These are phyloP conservation scores for Novumbra hubbsi DNA, from an alignment of 2,797 vertebrate species.

Conservation along the genomic window DNA sequence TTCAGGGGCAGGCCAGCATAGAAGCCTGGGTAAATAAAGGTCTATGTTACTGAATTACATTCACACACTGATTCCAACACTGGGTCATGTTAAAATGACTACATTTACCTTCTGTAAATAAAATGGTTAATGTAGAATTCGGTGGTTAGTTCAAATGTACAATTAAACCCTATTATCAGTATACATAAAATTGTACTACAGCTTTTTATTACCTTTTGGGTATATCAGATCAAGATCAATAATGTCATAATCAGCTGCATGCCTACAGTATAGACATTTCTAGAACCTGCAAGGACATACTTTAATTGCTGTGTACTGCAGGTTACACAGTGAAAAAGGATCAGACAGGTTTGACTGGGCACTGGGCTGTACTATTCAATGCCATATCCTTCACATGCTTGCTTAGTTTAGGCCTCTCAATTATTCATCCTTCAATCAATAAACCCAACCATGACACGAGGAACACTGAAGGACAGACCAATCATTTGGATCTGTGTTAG, in stretches of 20 bases:
- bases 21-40: slow-evolving; percentile 59
- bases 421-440: slow-evolving; percentile 77
- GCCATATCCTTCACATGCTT: slow-evolving; percentile 67
- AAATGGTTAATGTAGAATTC: neutral
- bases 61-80: slow-evolving; percentile 24
- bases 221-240: neutral
- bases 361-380: slow-evolving; percentile 45
- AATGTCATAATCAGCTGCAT: neutral
- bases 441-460: slow-evolving; percentile 66
- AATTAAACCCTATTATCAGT: neutral
- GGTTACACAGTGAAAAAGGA: slow-evolving; percentile 40
- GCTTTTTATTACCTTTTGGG: neutral
- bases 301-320: neutral
- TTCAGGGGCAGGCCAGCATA: slow-evolving; percentile 58
- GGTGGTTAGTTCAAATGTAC: neutral
- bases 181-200: neutral
- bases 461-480: slow-evolving; percentile 49
- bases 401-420: slow-evolving; percentile 73
- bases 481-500: slow-evolving; percentile 66
- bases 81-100: slow-evolving; percentile 22
- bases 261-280: neutral
- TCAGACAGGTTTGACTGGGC: slow-evolving; percentile 58
- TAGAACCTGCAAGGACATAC: neutral
- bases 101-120: slow-evolving; percentile 24
- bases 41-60: slow-evolving; percentile 52